Evolutionary conservation across 1,140 invertebrate species (phyloP), one percentile per base, ranked within the genome.

Genomic region (Lasioglossum albipes): DNA sequence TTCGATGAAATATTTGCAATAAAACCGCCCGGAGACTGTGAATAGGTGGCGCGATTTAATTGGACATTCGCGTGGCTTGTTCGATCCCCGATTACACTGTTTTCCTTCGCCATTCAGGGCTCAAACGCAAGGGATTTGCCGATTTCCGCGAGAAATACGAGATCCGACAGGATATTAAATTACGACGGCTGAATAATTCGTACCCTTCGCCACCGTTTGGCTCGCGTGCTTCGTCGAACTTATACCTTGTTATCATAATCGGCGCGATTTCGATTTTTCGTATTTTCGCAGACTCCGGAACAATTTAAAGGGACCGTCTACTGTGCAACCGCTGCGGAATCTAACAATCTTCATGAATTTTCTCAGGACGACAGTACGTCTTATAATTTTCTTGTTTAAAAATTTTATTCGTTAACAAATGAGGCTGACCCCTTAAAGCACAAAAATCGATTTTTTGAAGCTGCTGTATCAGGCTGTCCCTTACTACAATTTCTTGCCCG

Each of bases 191-290:
- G 45, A 42, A 22, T 66, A 52, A 75, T 65, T 75, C 61, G 27
- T 54, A 18, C 12, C 16, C 20, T 12, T 13, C 7, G 22, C 27
- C 27, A 52, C 65, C 62, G 45, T 41, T n/a, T n/a, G 42, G 31
- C 7, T 13, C 27, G 22, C 31, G 59, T n/a, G 57, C 36, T 52
- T 18, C 42, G 1, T 2, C 18, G 45, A 16, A 41, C 65, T 75
- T 75, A 75, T 57, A 49, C 73, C 73, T 67, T 49, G 62, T 75
- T 67, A 75, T 75, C 45, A 67, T 75, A 75, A 75, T 75, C 45
- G 45, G 27, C 12, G 49, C 49, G 20, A 13, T 22, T 10, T 4
- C 20, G 5, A 7, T 9, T 59, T 59, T 59, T 59, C 7, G 5
- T 7, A 20, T 59, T 59, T 59, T 20, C 2, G 2, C 2, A 20